These are phyloP conservation scores for Oncorhynchus masou DNA, from an alignment of 2,113 vertebrate genomes.

Conservation along the genomic window DNA sequence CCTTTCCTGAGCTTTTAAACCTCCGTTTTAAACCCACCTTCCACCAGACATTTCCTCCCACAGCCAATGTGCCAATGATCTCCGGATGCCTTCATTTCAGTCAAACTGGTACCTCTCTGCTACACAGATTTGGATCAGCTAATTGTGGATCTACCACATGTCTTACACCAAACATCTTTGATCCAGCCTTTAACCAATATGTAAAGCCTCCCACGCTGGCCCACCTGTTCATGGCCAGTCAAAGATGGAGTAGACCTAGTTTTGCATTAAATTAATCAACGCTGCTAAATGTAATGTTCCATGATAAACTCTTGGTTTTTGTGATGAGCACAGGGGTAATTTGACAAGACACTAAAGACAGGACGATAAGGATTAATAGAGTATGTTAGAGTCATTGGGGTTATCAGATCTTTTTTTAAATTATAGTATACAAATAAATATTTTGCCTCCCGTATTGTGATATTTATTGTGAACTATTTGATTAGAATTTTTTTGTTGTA, in stretches of 20 bases:
- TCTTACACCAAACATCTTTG: not conserved
- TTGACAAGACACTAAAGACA: too few relatives aligned
- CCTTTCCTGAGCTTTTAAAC: conserved; percentile 43
- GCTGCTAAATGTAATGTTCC: conserved; percentile 58
- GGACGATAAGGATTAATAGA: not conserved
- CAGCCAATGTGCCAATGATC: conserved; percentile 68
- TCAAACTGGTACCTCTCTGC: not conserved
- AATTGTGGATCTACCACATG: not conserved
- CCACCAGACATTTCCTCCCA: conserved; percentile 60
- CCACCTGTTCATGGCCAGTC: not conserved
- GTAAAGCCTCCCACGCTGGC: conserved; percentile 27
- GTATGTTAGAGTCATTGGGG: conserved; percentile 9
- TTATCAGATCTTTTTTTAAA: conserved; percentile 23
- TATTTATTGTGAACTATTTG: conserved; percentile 61
- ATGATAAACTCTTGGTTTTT: not conserved
- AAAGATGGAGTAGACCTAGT: conserved; percentile 23
- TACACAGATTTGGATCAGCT: not conserved
- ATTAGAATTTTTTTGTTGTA: conserved; percentile 43
- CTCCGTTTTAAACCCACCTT: not conserved
- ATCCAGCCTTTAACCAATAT: not conserved
- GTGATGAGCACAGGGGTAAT: too few relatives aligned
- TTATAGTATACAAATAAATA: conserved; percentile 30
- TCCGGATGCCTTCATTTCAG: conserved; percentile 59
- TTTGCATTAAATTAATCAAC: conserved; percentile 35
- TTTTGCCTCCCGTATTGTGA: conserved; percentile 40